These are phyloP conservation scores for Vireo altiloquus DNA, from an alignment of 2,113 vertebrate genomes.

Conservation along the genomic window DNA sequence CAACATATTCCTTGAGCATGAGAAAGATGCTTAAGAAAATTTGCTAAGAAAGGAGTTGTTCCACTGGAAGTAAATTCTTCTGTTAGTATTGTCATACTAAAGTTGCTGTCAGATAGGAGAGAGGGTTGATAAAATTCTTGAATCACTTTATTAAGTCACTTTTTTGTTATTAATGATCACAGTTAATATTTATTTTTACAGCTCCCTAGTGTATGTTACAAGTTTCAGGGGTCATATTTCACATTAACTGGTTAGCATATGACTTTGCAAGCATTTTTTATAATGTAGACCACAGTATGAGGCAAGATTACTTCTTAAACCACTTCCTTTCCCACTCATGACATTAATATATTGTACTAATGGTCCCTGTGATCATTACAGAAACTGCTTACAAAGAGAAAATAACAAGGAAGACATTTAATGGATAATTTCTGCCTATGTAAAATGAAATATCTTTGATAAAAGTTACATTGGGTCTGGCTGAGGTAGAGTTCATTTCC, in stretches of 20 bases:
- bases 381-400: background rate
- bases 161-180: background rate
- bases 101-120: background rate
- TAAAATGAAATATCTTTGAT: background rate
- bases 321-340: background rate
- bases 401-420: background rate
- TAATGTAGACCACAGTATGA: background rate
- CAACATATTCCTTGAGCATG: background rate
- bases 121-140: background rate
- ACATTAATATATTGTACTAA: background rate
- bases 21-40: background rate
- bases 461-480: background rate
- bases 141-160: background rate
- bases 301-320: background rate
- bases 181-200: background rate
- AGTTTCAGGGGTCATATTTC: background rate
- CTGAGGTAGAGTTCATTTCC: background rate
- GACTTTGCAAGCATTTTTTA: background rate
- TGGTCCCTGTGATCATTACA: background rate
- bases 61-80: background rate
- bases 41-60: background rate
- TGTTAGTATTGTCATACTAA: background rate
- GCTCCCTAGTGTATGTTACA: fast-evolving
- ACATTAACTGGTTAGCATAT: background rate
- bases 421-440: background rate